phyloP scores from a whole-genome alignment of 1,140 invertebrate species.

The Trachymyrmex septentrionalis region DNA sequence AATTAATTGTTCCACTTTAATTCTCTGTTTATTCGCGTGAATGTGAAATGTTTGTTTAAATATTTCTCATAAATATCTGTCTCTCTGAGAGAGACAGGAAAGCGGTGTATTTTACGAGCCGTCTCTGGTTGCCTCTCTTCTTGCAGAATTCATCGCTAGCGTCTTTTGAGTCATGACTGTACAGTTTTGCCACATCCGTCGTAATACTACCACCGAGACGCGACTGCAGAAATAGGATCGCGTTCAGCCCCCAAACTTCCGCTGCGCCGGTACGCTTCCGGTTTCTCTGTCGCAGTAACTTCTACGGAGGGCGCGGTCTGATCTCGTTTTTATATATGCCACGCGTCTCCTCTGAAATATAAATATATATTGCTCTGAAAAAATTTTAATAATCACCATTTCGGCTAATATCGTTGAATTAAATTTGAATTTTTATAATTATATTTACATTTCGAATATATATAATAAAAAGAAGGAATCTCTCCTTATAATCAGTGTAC shows the following conservation, averaged over 20 bases:
- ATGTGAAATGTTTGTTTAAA: neutral
- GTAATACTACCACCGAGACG: conserved; percentile 44
- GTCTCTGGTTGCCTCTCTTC: neutral
- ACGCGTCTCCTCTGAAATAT: conserved; percentile 18
- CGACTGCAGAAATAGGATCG: conserved; percentile 49
- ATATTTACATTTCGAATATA: neutral
- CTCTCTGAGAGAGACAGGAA: neutral
- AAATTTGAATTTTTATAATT: conserved; percentile 12
- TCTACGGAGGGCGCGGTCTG: conserved; percentile 19
- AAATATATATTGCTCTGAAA: neutral
- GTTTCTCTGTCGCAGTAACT: conserved; percentile 45
- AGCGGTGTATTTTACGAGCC: neutral
- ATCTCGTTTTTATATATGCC: conserved; percentile 44
- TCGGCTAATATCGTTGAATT: neutral
- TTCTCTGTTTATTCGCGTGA: neutral
- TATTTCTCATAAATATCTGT: neutral
- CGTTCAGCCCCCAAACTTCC: conserved; percentile 51
- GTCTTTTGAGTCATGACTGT: conserved; percentile 12
- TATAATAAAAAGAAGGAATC: neutral
- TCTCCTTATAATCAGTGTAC: neutral
- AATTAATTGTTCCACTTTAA: neutral
- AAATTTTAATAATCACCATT: neutral
- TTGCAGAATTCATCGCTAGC: conserved; percentile 20
- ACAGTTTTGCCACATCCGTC: conserved; percentile 47
- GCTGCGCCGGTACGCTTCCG: conserved; percentile 56